Evolutionary conservation across 1,140 invertebrate genomes (phyloP).

Genomic region (Lepidostoma basale): DNA sequence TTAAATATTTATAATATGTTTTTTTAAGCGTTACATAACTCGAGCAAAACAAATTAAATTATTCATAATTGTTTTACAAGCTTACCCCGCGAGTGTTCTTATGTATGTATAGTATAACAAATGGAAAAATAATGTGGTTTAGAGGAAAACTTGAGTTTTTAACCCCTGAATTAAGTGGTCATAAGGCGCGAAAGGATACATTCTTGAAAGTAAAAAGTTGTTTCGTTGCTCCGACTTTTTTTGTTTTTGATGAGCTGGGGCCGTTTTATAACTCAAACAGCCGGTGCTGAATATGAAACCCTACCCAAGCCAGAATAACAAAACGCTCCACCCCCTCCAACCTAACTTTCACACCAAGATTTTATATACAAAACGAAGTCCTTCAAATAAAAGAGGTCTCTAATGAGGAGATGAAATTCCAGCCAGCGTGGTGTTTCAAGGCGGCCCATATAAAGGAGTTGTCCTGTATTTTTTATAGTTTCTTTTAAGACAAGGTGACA

Average conservation of each 20-base stretch:
- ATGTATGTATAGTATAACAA: no score
- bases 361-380: neutral
- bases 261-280: constrained; percentile 23
- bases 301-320: neutral
- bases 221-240: neutral
- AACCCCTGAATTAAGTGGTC: constrained; percentile 1
- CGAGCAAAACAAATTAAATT: no score
- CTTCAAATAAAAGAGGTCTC: neutral
- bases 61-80: no score
- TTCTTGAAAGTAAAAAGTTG: constrained; percentile 29
- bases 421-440: neutral
- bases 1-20: no score
- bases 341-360: neutral
- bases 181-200: constrained; percentile 14
- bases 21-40: no score
- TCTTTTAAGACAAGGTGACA: neutral
- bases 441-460: neutral
- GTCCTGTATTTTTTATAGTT: neutral
- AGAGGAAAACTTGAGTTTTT: no score
- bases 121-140: no score
- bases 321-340: neutral
- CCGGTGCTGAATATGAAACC: constrained; percentile 19
- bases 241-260: constrained; percentile 27
- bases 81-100: no score
- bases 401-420: neutral